Base-by-base conservation (phyloP, 2,888 invertebrate species). In the Aporophyla lueneburgensis region DNA sequence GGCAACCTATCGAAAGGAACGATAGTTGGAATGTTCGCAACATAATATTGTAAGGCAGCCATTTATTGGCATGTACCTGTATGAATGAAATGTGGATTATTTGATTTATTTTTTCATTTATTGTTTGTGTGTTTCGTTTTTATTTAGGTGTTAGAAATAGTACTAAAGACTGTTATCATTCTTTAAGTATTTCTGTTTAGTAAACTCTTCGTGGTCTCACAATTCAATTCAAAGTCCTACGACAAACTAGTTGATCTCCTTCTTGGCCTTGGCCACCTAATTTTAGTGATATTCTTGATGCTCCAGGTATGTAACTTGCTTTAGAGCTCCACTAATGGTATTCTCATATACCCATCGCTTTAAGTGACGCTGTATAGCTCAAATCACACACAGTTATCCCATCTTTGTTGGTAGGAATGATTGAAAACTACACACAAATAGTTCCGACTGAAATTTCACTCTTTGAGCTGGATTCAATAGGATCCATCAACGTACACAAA, bases 391-490 rank as follows among this genome's bases (percentile, higher is more conserved):
- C 61, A 70, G 27, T n/a, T 46, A 80, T 46, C 33, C 54, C 24
- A 6, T 19, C 46, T 12, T 73, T 70, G 12, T 71, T 33, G 62
- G 67, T 59, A 56, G 54, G 24, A 79, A 68, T 71, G 54, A 83
- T 79, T 83, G 56, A 71, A 81, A 82, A 72, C 69, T 79, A 46
- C 59, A 49, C 74, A 71, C 54, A 66, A 74, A 76, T 12, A 43
- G 21, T 61, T 40, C 33, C 53, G 12, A 74, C 51, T 66, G 33
- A 6, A 69, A 78, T 72, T 65, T 5, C n/a, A 72, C 40, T 70
- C 58, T 80, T 78, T 78, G 62, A 71, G 43, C 43, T 27, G 71
- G 58, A 81, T 84, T 84, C 59, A 69, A 76, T 81, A 40, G 73
- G 81, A 71, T 76, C 61, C 71, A 84, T 81, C 69, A 84, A 74